A percentile compares a stretch with the other conserved stretches of the same genome.
Conservation (phyloP, 1,140 invertebrate species). For the Sitobion miscanthi region DNA sequence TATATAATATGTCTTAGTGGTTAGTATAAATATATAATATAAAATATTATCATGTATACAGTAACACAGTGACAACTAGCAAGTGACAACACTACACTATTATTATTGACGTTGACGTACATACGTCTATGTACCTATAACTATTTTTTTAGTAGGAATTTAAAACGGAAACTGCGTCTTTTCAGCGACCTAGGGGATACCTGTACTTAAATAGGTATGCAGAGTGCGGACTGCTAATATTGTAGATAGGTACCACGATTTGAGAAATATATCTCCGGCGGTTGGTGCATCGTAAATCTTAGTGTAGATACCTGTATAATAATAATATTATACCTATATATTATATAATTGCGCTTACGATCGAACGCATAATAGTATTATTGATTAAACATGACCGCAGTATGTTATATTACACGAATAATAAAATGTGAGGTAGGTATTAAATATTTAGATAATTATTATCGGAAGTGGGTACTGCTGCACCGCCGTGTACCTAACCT, state of each 20-base stretch:
- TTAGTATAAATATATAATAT: too few species aligned
- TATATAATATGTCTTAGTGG: not conserved
- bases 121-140: not conserved
- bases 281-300: not conserved
- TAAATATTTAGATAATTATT: too few species aligned
- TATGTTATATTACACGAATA: too few species aligned
- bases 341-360: not conserved
- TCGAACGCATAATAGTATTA: not conserved
- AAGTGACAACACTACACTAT: not conserved
- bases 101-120: not conserved
- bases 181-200: not conserved
- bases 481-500: not conserved
- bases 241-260: not conserved
- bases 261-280: not conserved
- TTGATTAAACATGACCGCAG: not conserved
- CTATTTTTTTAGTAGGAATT: not conserved
- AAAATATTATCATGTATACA: too few species aligned
- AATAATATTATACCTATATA: too few species aligned
- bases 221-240: too few species aligned
- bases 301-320: not conserved
- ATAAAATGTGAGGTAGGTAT: too few species aligned
- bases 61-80: not conserved
- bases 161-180: not conserved
- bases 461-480: too few species aligned
- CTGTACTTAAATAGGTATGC: not conserved